phyloP scores from a whole-genome alignment of 2,797 vertebrate genomes.

The Pelobates cultripes region DNA sequence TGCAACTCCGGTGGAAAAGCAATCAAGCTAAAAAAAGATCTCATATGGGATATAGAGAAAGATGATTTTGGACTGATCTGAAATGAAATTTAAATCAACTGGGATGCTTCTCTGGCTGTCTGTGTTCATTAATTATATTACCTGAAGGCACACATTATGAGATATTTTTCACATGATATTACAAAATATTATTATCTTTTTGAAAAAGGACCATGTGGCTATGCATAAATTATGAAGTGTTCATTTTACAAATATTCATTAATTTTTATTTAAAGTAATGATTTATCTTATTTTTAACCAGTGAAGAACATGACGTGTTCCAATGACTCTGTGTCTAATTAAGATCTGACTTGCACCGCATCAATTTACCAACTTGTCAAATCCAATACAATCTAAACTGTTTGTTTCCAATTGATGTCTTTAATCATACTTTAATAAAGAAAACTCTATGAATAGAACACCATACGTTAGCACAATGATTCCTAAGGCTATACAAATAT shows the following conservation, averaged over 20 bases:
- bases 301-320: slow-evolving; percentile 22
- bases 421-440: background rate
- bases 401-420: background rate
- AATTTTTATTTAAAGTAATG: slow-evolving; percentile 20
- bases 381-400: background rate
- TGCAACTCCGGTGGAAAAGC: background rate
- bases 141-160: slow-evolving; percentile 51
- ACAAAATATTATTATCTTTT: slow-evolving; percentile 53
- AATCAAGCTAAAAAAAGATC: slow-evolving; percentile 11
- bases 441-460: background rate
- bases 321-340: background rate
- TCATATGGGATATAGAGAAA: slow-evolving; percentile 37
- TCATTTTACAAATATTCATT: slow-evolving; percentile 45
- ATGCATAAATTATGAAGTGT: slow-evolving; percentile 49
- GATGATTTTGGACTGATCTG: slow-evolving; percentile 43
- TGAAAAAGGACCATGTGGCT: slow-evolving; percentile 14
- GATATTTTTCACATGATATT: slow-evolving; percentile 49
- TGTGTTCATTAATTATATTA: slow-evolving; percentile 54
- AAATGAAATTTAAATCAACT: slow-evolving; percentile 56
- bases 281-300: slow-evolving; percentile 15
- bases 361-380: background rate
- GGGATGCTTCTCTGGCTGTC: slow-evolving; percentile 34
- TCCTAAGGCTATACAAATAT: background rate
- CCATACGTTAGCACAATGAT: background rate
- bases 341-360: background rate